phyloP scores from a whole-genome alignment of 35 echinoderm and acorn worm species.

The Stichopus chloronotus region DNA sequence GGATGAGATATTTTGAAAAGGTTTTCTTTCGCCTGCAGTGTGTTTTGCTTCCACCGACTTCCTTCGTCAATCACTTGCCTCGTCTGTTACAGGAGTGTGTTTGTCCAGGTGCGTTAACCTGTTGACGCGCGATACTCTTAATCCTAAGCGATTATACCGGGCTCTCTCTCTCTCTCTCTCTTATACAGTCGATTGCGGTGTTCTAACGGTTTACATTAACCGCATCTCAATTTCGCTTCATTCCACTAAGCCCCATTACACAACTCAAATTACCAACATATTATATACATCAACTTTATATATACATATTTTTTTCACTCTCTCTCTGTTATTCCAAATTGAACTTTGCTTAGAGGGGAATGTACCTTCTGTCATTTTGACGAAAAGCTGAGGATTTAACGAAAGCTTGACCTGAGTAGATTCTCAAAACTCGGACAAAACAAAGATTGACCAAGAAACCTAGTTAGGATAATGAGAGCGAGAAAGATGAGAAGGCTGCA shows the following conservation, averaged over 20 bases:
- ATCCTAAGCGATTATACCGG: no score
- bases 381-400: neutral
- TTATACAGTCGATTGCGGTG: no score
- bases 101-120: no score
- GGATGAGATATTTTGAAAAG: no score
- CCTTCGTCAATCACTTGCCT: no score
- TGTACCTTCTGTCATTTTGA: neutral
- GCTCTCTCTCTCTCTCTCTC: no score
- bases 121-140: no score
- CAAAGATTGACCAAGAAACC: conserved; percentile 20
- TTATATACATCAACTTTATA: neutral
- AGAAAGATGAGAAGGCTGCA: neutral
- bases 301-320: no score
- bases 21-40: no score
- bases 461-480: conserved; percentile 5
- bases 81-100: no score
- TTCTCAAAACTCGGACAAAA: neutral
- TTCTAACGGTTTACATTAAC: no score
- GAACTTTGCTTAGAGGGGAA: neutral
- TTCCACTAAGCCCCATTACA: neutral
- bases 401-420: neutral
- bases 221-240: neutral
- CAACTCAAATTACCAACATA: conserved; percentile 3
- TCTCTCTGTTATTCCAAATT: neutral
- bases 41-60: no score